Evolutionary conservation across 1,140 invertebrate species (phyloP), one percentile per base, ranked within the genome.

Genomic region (Tachypleus tridentatus): DNA sequence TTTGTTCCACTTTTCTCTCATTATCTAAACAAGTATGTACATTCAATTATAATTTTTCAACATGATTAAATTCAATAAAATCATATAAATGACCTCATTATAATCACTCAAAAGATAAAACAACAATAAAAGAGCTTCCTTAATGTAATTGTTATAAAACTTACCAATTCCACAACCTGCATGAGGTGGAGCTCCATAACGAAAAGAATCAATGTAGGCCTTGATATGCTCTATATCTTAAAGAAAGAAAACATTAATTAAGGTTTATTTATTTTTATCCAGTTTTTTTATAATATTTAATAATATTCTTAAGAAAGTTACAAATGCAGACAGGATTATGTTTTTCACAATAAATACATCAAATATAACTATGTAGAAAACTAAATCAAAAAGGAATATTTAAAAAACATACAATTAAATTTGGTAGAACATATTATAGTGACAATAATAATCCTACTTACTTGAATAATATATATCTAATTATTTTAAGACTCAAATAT

Each of bases 121-220:
- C 49, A 8, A 9, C 50, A 54, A n/a, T 1, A 54, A 8, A 54
- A 54, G 53, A 54, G 53, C 29, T 29, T 29, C 29, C 29, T 29
- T 29, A 29, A 29, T 29, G 29, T 29, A 29, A 29, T 29, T 29
- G 29, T 29, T 57, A 63, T 7, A 49, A 54, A 59, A 64, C 72
- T 74, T 69, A 80, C 96, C 97, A 74, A 99, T 98, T 58, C 97
- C 97, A 64, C 95, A 96, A 61, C 97, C 97, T 70, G 94, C 97
- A 79, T 99, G 97, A 6, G 97, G 97, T 49, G 93, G 91, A 74
- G 93, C 96, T 4, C 97, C 97, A 74, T 93, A 96, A 72, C 87
- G 87, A 79, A 99, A 99, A 5, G 95, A 84, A 74, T 99, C 96
- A 66, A 99, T 95, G 74, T 99, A 99, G 0, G 91, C 82, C 64